Percentiles rank a stretch among this genome's conserved stretches.
Conservation (phyloP, 2,888 invertebrate genomes). For the Periphyllus acericola region DNA sequence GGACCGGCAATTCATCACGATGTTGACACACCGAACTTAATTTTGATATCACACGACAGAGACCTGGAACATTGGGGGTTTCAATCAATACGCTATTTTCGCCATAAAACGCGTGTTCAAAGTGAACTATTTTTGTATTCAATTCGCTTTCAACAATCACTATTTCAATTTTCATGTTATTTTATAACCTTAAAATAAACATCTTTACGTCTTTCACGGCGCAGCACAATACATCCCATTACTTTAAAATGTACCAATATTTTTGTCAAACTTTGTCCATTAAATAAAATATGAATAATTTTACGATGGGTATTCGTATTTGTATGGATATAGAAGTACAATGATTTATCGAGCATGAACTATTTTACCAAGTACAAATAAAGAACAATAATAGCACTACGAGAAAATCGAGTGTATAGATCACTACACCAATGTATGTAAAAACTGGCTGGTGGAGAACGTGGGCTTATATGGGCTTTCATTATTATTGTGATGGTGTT, state of each 20-base stretch:
- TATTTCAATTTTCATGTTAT: too few relatives aligned
- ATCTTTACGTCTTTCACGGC: neutral
- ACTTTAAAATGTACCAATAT: neutral
- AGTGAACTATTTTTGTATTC: neutral
- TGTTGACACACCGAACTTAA: slow-evolving; percentile 25
- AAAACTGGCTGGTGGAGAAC: too few relatives aligned
- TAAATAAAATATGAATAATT: neutral
- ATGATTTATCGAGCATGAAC: too few relatives aligned
- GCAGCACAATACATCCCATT: neutral
- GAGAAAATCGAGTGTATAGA: too few relatives aligned
- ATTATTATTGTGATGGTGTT: too few relatives aligned
- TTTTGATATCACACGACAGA: neutral
- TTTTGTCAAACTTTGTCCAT: slow-evolving; percentile 18
- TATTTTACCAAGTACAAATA: too few relatives aligned
- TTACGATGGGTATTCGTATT: neutral
- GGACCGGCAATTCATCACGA: slow-evolving; percentile 27
- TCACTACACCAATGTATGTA: too few relatives aligned
- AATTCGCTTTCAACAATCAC: neutral
- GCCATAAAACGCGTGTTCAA: neutral
- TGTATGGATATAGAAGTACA: too few relatives aligned
- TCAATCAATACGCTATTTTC: slow-evolving; percentile 35
- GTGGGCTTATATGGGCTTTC: too few relatives aligned
- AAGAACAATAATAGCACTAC: too few relatives aligned
- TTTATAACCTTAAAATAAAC: neutral
- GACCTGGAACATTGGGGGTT: slow-evolving; percentile 1